These are phyloP conservation scores for Tetranychus piercei DNA, from an alignment of 2,888 invertebrate genomes.

Conservation along the genomic window DNA sequence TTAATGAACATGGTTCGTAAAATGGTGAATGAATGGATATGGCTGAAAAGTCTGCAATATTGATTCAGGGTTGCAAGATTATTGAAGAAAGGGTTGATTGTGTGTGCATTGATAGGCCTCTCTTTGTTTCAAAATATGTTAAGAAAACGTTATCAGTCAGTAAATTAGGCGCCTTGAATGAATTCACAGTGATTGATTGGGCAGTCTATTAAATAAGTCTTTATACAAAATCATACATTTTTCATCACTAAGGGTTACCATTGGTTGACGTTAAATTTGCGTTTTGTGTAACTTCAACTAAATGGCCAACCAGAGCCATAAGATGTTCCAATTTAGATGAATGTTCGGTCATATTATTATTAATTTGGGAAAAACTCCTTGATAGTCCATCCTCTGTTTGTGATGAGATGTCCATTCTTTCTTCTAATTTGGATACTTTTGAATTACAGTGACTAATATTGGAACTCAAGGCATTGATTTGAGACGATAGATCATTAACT, in stretches of 20 bases:
- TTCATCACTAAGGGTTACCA: background rate
- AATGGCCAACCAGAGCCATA: background rate
- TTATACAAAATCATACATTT: too few relatives aligned
- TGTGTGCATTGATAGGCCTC: too few relatives aligned
- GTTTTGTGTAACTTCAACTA: background rate
- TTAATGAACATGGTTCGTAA: too few relatives aligned
- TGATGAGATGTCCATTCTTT: background rate
- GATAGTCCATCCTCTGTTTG: background rate
- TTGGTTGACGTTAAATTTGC: background rate
- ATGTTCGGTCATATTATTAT: background rate
- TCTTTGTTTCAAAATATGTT: too few relatives aligned
- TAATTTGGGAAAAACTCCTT: background rate
- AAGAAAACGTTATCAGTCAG: too few relatives aligned
- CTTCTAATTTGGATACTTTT: background rate
- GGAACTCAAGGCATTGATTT: background rate
- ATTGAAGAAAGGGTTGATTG: too few relatives aligned
- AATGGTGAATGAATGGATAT: too few relatives aligned
- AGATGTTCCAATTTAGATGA: background rate
- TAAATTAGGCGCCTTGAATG: too few relatives aligned
- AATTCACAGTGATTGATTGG: too few relatives aligned
- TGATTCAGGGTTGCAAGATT: too few relatives aligned
- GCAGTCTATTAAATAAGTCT: too few relatives aligned
- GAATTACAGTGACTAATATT: background rate
- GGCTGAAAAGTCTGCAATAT: too few relatives aligned
- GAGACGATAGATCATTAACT: background rate